Percentiles rank a stretch among this genome's conserved stretches.
These are phyloP conservation scores for Hydractinia echinata DNA, from an alignment of 30 jellyfish, hydroid and myxozoan genomes.

Conservation along the genomic window DNA sequence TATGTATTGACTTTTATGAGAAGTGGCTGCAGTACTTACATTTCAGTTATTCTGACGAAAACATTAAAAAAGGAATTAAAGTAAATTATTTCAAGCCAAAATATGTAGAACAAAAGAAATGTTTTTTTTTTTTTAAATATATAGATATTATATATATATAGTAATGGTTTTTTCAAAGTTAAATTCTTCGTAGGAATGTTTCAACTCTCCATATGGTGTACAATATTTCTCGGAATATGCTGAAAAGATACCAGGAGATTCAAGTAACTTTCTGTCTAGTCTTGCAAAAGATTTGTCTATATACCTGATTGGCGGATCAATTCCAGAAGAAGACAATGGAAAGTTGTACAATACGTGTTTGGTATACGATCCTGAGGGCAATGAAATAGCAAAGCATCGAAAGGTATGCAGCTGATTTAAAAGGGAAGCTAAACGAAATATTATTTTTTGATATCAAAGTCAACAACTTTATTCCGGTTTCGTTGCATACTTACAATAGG, in stretches of 20 bases:
- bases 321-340: conserved; percentile 68
- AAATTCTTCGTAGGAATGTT: conserved; percentile 56
- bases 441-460: too few species aligned
- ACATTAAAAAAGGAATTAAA: neutral
- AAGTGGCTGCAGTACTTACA: too few species aligned
- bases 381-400: conserved; percentile 59
- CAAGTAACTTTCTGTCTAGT: conserved; percentile 48
- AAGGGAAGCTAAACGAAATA: too few species aligned
- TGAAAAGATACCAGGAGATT: conserved; percentile 82
- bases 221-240: conserved; percentile 76
- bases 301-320: conserved; percentile 83
- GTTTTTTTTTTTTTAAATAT: too few species aligned
- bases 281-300: conserved; percentile 58
- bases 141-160: too few species aligned
- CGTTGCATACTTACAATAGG: too few species aligned
- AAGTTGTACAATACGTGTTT: conserved; percentile 67
- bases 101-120: too few species aligned
- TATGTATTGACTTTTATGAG: too few species aligned
- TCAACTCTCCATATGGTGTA: conserved; percentile 82
- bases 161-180: neutral
- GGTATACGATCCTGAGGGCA: conserved; percentile 79
- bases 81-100: neutral
- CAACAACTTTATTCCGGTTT: too few species aligned
- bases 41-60: neutral
- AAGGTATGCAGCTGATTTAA: conserved; percentile 34